These are phyloP conservation scores for Drosophila suboccidentalis DNA, from an alignment of 2,888 invertebrate species.

Conservation along the genomic window DNA sequence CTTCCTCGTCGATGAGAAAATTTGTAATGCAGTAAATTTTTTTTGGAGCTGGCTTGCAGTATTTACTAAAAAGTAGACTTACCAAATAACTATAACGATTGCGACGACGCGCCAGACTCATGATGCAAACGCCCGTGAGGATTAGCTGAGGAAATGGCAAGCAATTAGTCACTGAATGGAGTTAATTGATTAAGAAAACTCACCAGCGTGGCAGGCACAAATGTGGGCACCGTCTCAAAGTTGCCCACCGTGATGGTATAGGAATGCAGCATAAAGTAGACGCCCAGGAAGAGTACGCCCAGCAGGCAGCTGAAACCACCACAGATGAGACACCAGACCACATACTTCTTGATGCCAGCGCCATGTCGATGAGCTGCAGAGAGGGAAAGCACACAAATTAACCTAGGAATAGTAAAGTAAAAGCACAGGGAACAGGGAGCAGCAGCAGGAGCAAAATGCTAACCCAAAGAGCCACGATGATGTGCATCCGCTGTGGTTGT, in stretches of 20 bases:
- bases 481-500: conserved; percentile 73
- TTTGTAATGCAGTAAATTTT: no score
- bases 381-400: background rate
- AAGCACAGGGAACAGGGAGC: background rate
- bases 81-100: conserved; percentile 96
- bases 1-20: background rate
- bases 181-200: conserved; percentile 74
- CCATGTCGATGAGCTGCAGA: conserved; percentile 84
- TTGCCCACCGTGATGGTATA: conserved; percentile 91
- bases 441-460: conserved; percentile 1
- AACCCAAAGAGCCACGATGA: conserved; percentile 67
- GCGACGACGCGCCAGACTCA: conserved; percentile 93
- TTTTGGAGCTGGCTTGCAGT: no score
- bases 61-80: conserved; percentile 83
- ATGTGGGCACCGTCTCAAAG: conserved; percentile 97
- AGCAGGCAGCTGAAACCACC: conserved; percentile 91
- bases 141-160: conserved; percentile 89
- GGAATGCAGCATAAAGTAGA: conserved; percentile 91
- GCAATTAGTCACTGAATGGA: background rate
- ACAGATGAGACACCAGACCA: conserved; percentile 92
- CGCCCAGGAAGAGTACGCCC: conserved; percentile 91
- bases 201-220: conserved; percentile 96
- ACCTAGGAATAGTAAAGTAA: no score
- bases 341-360: conserved; percentile 89
- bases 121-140: conserved; percentile 93